These are phyloP conservation scores for Gobiocypris rarus DNA, from an alignment of 2,113 vertebrate species.

Conservation along the genomic window DNA sequence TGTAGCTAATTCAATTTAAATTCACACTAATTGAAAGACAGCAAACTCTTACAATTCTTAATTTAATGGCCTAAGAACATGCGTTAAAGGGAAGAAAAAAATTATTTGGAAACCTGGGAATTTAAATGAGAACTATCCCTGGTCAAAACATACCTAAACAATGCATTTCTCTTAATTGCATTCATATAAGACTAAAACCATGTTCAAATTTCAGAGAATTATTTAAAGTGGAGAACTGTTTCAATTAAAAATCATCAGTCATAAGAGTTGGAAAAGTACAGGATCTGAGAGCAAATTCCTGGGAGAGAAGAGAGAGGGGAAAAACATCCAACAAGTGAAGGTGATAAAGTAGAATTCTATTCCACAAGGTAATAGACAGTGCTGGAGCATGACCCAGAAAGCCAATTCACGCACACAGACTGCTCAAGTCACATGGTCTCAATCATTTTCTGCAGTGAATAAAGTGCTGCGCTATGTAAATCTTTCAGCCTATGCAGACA, in stretches of 20 bases:
- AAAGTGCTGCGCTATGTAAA: constrained; percentile 51
- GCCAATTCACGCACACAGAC: constrained; percentile 71
- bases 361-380: constrained; percentile 71
- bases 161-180: neutral
- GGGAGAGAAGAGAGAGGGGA: neutral
- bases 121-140: neutral
- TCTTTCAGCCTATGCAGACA: constrained; percentile 67
- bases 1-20: no score
- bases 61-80: neutral
- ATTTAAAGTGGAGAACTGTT: constrained; percentile 25
- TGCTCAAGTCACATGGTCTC: constrained; percentile 76
- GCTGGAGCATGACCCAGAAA: constrained; percentile 81
- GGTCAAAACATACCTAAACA: neutral
- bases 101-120: neutral
- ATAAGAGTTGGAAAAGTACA: constrained; percentile 25
- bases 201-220: neutral
- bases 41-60: neutral
- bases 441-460: constrained; percentile 68
- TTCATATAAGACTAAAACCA: neutral
- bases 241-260: constrained; percentile 38
- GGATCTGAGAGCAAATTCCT: constrained; percentile 12
- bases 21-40: neutral
- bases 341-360: constrained; percentile 63
- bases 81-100: no score
- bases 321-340: constrained; percentile 43